phyloP scores from a whole-genome alignment of 2,113 vertebrate genomes.

The Triplophysa rosa region DNA sequence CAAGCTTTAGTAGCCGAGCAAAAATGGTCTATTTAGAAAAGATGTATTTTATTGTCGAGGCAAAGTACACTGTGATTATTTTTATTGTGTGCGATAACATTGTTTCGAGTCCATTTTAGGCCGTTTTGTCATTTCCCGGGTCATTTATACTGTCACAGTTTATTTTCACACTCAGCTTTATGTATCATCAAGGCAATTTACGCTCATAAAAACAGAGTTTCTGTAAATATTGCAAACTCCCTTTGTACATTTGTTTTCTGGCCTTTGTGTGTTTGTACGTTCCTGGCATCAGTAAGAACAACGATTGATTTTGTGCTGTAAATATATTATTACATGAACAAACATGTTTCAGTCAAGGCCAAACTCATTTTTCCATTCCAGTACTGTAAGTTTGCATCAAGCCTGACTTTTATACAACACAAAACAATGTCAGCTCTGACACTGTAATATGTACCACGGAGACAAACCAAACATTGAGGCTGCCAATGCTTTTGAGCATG shows the following conservation, averaged over 20 bases:
- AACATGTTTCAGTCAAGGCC: slow-evolving; percentile 25
- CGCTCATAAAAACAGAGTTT: slow-evolving; percentile 23
- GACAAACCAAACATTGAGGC: neutral
- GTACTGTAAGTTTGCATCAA: neutral
- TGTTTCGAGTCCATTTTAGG: neutral
- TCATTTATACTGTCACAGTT: slow-evolving; percentile 29
- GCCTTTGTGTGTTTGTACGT: neutral
- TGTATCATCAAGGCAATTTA: slow-evolving; percentile 17
- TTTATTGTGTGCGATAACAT: slow-evolving; percentile 30
- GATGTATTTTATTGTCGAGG: slow-evolving; percentile 19
- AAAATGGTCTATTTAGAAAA: slow-evolving; percentile 18
- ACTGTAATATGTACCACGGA: slow-evolving; percentile 22
- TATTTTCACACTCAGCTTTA: slow-evolving; percentile 1
- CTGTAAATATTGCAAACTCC: slow-evolving; percentile 21
- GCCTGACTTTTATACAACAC: neutral
- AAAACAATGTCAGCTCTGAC: neutral
- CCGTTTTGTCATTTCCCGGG: slow-evolving; percentile 18
- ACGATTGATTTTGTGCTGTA: slow-evolving; percentile 17
- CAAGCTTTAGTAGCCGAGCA: neutral
- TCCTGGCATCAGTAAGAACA: slow-evolving; percentile 11
- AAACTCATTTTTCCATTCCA: neutral
- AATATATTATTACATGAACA: slow-evolving; percentile 35
- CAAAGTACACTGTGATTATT: slow-evolving; percentile 16
- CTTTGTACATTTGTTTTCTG: neutral
- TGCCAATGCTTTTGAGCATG: neutral